Conservation (phyloP, 1,140 invertebrate species). For the Danaus plexippus region DNA sequence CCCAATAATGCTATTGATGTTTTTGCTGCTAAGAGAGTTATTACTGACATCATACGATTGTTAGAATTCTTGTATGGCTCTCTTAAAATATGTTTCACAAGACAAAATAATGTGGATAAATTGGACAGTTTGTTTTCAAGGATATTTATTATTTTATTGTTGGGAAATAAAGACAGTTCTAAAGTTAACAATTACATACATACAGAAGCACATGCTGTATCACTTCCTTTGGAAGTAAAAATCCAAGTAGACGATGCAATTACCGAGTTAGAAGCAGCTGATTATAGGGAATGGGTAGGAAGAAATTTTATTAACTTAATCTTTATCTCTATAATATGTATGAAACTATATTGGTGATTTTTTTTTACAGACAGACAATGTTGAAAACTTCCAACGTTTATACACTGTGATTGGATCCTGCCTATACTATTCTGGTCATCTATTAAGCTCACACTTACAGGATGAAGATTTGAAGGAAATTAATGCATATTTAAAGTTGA, state of each 20-base stretch:
- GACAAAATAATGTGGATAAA: conserved; percentile 58
- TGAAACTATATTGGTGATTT: neutral
- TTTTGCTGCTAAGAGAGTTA: conserved; percentile 52
- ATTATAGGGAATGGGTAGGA: conserved; percentile 84
- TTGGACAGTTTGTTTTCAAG: conserved; percentile 52
- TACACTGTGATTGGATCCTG: conserved; percentile 84
- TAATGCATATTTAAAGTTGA: conserved; percentile 78
- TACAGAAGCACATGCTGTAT: conserved; percentile 50
- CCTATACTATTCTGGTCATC: conserved; percentile 80
- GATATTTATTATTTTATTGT: conserved; percentile 41
- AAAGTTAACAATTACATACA: conserved; percentile 19
- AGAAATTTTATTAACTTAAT: conserved; percentile 15
- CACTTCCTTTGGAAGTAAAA: conserved; percentile 81
- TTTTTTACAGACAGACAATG: conserved; percentile 79
- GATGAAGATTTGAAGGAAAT: conserved; percentile 80
- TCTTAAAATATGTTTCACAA: conserved; percentile 54
- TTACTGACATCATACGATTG: conserved; percentile 63
- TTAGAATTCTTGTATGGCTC: conserved; percentile 60
- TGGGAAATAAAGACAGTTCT: conserved; percentile 19
- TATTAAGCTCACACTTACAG: conserved; percentile 81
- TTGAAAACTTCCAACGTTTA: conserved; percentile 81
- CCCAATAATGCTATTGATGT: conserved; percentile 63
- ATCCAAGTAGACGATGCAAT: conserved; percentile 84
- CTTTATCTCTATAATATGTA: conserved; percentile 2
- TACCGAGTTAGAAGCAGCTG: conserved; percentile 85